phyloP scores from a whole-genome alignment of 2,797 vertebrate species.

The Decapterus maruadsi region DNA sequence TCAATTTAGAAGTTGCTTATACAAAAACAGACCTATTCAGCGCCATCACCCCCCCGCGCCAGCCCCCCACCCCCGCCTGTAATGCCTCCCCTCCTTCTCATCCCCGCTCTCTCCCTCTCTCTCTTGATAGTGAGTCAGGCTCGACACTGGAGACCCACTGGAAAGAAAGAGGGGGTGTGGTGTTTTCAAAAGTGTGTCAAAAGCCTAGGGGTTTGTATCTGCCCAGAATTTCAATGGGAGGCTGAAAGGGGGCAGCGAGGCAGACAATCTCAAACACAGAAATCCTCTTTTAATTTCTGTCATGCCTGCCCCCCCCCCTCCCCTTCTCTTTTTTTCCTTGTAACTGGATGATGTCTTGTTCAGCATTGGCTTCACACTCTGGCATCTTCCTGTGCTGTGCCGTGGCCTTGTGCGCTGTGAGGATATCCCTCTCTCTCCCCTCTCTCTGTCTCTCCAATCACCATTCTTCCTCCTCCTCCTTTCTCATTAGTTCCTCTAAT shows the following conservation, averaged over 20 bases:
- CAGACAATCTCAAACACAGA: constrained; percentile 88
- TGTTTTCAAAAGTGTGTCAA: constrained; percentile 94
- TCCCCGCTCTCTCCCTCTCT: constrained; percentile 19
- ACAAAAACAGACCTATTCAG: constrained; percentile 45
- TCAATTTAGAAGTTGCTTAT: constrained; percentile 49
- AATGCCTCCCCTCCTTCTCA: constrained; percentile 19
- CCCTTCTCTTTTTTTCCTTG: constrained; percentile 75
- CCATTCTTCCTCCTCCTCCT: constrained; percentile 48
- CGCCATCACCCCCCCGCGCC: not conserved
- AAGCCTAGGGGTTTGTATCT: constrained; percentile 92
- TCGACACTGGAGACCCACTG: constrained; percentile 87
- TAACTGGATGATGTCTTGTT: constrained; percentile 89
- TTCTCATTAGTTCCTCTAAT: constrained; percentile 69
- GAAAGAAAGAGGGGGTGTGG: constrained; percentile 87
- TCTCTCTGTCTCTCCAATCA: constrained; percentile 46
- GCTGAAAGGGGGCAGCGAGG: constrained; percentile 90
- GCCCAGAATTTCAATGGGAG: constrained; percentile 92
- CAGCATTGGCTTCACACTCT: constrained; percentile 77
- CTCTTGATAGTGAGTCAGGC: constrained; percentile 84
- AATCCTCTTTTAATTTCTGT: constrained; percentile 92
- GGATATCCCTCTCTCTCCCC: constrained; percentile 49
- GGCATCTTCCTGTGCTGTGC: constrained; percentile 67
- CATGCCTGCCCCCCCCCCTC: constrained; percentile 67
- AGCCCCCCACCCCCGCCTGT: constrained; percentile 10
- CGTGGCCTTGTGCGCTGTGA: constrained; percentile 77